Conservation (phyloP, 2,888 invertebrate genomes). For the Cephus pulcher region DNA sequence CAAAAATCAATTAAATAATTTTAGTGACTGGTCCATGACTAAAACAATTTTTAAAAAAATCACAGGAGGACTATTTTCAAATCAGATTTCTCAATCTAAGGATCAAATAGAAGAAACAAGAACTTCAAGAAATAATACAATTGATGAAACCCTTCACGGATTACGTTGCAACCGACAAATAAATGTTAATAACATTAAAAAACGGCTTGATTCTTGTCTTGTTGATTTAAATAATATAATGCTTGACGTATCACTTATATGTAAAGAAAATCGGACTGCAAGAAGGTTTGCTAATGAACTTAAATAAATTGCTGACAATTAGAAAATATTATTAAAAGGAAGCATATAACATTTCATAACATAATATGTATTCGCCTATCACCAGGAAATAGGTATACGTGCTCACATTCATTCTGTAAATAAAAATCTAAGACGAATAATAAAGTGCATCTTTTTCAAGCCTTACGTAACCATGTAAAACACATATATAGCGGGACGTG, state of each 20-base stretch:
- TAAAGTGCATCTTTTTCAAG: neutral
- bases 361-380: neutral
- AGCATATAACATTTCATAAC: neutral
- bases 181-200: constrained; percentile 23
- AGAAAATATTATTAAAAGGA: neutral
- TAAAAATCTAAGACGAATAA: neutral
- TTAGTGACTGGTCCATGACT: neutral
- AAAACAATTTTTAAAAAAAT: neutral
- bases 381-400: neutral
- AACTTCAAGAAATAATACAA: neutral
- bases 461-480: neutral
- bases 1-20: neutral
- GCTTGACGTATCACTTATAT: constrained; percentile 20
- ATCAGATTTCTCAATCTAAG: neutral
- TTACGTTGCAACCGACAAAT: neutral
- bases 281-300: neutral
- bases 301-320: neutral
- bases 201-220: constrained; percentile 29
- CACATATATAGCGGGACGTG: neutral
- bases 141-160: neutral
- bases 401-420: neutral
- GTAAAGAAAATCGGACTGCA: neutral
- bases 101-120: neutral
- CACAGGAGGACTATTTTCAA: neutral
- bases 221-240: constrained; percentile 40